Conservation (phyloP, 2,888 invertebrate species). For the Ctenicera cuprea region DNA sequence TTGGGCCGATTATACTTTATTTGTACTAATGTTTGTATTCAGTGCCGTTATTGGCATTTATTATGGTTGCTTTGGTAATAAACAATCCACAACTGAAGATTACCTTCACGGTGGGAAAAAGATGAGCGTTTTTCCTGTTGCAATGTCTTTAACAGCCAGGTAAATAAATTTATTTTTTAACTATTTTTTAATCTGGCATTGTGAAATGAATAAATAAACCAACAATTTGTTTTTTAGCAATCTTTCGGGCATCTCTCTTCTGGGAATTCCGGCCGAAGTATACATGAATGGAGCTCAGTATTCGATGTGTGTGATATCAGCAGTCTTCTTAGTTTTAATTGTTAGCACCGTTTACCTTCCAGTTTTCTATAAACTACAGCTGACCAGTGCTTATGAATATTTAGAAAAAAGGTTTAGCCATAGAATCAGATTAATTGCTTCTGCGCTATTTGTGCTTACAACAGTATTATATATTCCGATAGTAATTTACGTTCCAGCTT, state of each 20-base stretch:
- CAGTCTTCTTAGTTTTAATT: background rate
- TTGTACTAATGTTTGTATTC: conserved; percentile 70
- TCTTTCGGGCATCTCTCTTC: conserved; percentile 83
- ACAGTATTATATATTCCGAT: conserved; percentile 79
- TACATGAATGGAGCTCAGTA: conserved; percentile 84
- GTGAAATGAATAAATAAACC: no score
- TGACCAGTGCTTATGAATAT: conserved; percentile 83
- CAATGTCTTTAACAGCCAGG: conserved; percentile 81
- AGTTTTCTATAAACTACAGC: conserved; percentile 82
- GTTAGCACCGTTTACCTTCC: conserved; percentile 72
- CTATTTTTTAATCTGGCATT: no score
- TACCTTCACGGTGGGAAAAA: conserved; percentile 80
- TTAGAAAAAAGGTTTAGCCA: conserved; percentile 79
- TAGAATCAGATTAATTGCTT: conserved; percentile 77
- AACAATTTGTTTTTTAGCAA: no score
- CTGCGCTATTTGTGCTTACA: conserved; percentile 77
- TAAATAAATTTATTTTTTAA: no score
- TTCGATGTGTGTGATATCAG: conserved; percentile 69
- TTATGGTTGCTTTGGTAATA: conserved; percentile 73
- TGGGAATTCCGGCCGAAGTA: conserved; percentile 85
- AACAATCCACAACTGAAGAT: conserved; percentile 77
- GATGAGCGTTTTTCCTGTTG: conserved; percentile 81
- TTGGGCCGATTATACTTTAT: conserved; percentile 73
- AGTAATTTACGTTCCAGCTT: conserved; percentile 81
- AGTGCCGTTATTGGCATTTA: conserved; percentile 75